A percentile compares a stretch with the other conserved stretches of the same genome.
Evolutionary conservation across 2,888 invertebrate genomes (phyloP).

Genomic region (Theodoxus fluviatilis): DNA sequence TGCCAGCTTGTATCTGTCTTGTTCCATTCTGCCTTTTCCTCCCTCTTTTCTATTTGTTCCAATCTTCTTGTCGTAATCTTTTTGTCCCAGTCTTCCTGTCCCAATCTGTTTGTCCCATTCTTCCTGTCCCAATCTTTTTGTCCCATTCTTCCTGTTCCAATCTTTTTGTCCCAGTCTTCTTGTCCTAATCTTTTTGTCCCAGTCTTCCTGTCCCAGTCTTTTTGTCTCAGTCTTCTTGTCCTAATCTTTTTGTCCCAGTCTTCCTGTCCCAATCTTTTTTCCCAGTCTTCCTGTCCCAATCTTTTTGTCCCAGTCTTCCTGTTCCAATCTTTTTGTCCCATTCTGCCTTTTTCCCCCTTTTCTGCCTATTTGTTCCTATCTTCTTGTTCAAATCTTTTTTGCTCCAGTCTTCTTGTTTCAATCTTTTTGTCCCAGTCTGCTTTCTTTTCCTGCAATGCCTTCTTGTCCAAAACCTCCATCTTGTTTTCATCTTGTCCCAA

Average conservation of each 20-base stretch:
- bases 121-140: conserved; percentile 18
- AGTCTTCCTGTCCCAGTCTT: conserved; percentile 12
- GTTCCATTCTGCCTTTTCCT: conserved; percentile 27
- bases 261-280: neutral
- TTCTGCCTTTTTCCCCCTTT: neutral
- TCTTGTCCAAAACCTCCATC: too few relatives aligned
- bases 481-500: too few relatives aligned
- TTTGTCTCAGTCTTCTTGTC: conserved; percentile 3
- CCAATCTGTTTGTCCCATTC: conserved; percentile 19
- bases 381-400: too few relatives aligned
- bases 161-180: conserved; percentile 25
- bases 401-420: too few relatives aligned
- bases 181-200: conserved; percentile 23
- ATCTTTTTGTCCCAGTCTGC: too few relatives aligned
- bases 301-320: neutral
- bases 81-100: conserved; percentile 24
- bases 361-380: too few relatives aligned
- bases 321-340: neutral
- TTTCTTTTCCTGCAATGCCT: too few relatives aligned
- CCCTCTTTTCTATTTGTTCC: conserved; percentile 31
- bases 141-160: conserved; percentile 24
- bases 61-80: conserved; percentile 30
- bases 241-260: conserved; percentile 1
- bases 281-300: neutral
- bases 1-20: neutral